Base-by-base conservation (phyloP, 1,140 invertebrate species). In the Camponotus pennsylvanicus region DNA sequence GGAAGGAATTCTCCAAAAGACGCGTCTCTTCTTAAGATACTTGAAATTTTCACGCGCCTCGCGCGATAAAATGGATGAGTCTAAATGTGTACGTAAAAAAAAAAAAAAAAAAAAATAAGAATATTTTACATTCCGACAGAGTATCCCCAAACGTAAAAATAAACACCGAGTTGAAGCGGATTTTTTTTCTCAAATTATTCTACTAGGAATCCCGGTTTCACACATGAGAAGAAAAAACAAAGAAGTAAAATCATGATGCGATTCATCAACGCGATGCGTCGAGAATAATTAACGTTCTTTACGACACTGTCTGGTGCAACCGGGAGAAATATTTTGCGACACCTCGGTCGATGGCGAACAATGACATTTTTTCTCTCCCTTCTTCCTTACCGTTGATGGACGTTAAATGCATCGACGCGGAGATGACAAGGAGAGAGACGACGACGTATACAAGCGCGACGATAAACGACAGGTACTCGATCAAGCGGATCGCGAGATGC, bases 21-120 rank as follows among this genome's bases (percentile, higher is more conserved):
- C 52, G 37, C 37, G 40, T 69, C 37, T 80, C 64, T 70, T 18
- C 77, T 52, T 42, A 80, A 70, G 57, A 80, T 80, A 57, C 49
- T 70, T 9, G 78, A 70, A 42, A 70, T 80, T 40, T 57, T 59
- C 34, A 13, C 13, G 63, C n/a, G 32, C 34, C 63, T 40, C 15
- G n/a, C 7, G 18, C 40, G 15, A n/a, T 13, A 40, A 71, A 34
- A 27, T 9, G 13, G n/a, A 57, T 52, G 21, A 1, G 27, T 75
- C 18, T 37, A 52, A 57, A 57, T 52, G 49, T 52, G 15, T 52
- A 18, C 70, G 13, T 3, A 13, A 59, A 42, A 21, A 42, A 32
- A 27, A 71, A 21, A 42, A 32, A 27, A 71, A 18, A 6, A 15
- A 73, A 27, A 27, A 27, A 21, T 21, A 21, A 27, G 27, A 27